Evolutionary conservation across 2,888 invertebrate genomes (phyloP).

Genomic region (Scelioninae gen. 2): DNA sequence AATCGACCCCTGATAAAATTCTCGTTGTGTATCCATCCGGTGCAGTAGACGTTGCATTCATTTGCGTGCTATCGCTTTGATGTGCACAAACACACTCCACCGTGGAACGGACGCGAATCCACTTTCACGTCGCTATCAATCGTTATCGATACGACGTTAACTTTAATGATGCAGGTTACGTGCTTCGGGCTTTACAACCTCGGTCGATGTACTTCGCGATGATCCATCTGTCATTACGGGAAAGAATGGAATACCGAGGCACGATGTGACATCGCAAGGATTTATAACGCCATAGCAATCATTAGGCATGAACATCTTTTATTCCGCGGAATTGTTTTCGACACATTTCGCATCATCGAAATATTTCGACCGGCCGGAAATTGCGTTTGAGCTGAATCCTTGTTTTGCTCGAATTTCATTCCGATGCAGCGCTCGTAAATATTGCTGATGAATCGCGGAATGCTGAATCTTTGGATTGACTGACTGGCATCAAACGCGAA

Average conservation of each 20-base stretch:
- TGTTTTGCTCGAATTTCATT: no score
- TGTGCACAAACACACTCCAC: constrained; percentile 32
- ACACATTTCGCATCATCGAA: no score
- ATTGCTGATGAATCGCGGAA: no score
- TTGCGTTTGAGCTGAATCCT: no score
- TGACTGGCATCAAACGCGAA: no score
- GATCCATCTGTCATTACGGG: constrained; percentile 32
- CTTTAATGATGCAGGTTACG: constrained; percentile 46
- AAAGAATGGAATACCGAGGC: constrained; percentile 31
- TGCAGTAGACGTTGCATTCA: constrained; percentile 39
- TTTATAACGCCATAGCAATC: constrained; percentile 18
- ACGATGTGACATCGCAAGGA: constrained; percentile 22
- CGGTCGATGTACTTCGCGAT: constrained; percentile 39
- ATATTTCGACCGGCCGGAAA: no score
- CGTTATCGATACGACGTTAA: constrained; percentile 55
- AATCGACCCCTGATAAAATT: constrained; percentile 55
- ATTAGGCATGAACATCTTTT: no score
- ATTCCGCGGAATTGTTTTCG: no score
- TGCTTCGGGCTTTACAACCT: constrained; percentile 50
- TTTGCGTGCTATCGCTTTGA: constrained; percentile 37
- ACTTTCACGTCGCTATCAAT: constrained; percentile 57
- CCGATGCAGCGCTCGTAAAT: no score
- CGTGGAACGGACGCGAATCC: constrained; percentile 54
- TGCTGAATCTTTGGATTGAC: no score
- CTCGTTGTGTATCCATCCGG: constrained; percentile 44